Base-by-base conservation (phyloP, 2,888 invertebrate species). In the Aplocera efformata region DNA sequence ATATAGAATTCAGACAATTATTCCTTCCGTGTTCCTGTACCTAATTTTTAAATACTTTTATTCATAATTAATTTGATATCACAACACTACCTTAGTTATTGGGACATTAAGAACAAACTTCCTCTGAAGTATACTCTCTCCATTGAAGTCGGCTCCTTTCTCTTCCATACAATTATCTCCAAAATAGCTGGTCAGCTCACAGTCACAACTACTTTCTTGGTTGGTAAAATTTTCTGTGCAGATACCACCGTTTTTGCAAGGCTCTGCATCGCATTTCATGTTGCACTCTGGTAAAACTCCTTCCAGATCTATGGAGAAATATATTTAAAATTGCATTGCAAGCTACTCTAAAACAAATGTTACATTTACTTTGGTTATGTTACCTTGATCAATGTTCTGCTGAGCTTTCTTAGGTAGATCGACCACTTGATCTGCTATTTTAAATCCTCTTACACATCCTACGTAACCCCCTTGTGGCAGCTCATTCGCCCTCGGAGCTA, bases 191-290 rank as follows among this genome's bases (percentile, higher is more conserved):
- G 97, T 97, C 47, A 94, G 91, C 58, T 96, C 95, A 58, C 97
- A 97, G 54, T 96, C 93, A 66, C 98, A 98, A 6, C 93, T 93
- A 54, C 95, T 95, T 51, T 94, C 93, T 60, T 95, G 95, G 48
- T 93, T 93, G 7, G 92, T 92, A 72, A 98, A 98, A 70, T 96
- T 94, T 75, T 97, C 97, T 1, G 94, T 93, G 64, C 97, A 97
- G 9, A 94, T 90, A 0, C 97, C 97, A 28, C 94, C 93, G 65
- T 97, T 95, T 63, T 95, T 94, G 67, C 97, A 97, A 0, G 97
- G 97, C 34, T 93, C 91, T 0, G 92, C 91, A 63, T 97, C 96
- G 64, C 97, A 97, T 71, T 95, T 94, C 93, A 97, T 96, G 58
- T 93, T 93, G 71, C 97, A 97, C 63, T 95, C 93, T 1, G 94